A percentile compares a stretch with the other conserved stretches of the same genome.
These are phyloP conservation scores for Drosophila malerkotliana DNA, from an alignment of 1,140 invertebrate genomes.

Conservation along the genomic window DNA sequence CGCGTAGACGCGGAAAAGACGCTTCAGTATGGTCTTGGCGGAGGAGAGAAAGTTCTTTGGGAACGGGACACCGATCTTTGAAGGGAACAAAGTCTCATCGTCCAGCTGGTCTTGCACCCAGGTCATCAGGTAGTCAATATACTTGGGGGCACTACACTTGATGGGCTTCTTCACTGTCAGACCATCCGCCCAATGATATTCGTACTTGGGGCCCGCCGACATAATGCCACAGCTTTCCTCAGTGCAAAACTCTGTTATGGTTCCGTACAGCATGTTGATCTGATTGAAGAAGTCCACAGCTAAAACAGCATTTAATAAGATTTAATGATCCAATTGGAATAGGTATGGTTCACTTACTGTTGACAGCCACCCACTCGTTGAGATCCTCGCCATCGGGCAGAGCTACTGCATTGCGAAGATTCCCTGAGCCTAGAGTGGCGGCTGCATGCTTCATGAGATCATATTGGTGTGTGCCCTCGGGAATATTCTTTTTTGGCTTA, in stretches of 20 bases:
- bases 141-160: slow-evolving; percentile 99
- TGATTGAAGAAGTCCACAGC: slow-evolving; percentile 99
- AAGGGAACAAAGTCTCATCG: slow-evolving; percentile 99
- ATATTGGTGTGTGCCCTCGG: slow-evolving; percentile 99
- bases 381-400: slow-evolving; percentile 99
- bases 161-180: slow-evolving; percentile 99
- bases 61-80: slow-evolving; percentile 99
- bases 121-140: slow-evolving; percentile 99
- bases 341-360: slow-evolving; percentile 89
- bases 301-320: not conserved
- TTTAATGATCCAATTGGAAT: not conserved
- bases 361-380: slow-evolving; percentile 99
- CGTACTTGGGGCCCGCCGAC: slow-evolving; percentile 99
- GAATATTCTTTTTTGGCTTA: slow-evolving; percentile 99
- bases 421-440: slow-evolving; percentile 98
- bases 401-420: slow-evolving; percentile 97
- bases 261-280: slow-evolving; percentile 99
- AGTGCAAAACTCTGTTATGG: slow-evolving; percentile 99
- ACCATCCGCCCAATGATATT: slow-evolving; percentile 99
- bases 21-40: slow-evolving; percentile 99
- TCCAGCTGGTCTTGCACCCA: slow-evolving; percentile 99
- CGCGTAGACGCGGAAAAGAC: slow-evolving; percentile 99
- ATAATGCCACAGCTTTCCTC: slow-evolving; percentile 99
- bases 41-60: slow-evolving; percentile 98
- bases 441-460: slow-evolving; percentile 99